A percentile compares a stretch with the other conserved stretches of the same genome.
Conservation (phyloP, 2,797 vertebrate genomes). For the Anguilla obscura region DNA sequence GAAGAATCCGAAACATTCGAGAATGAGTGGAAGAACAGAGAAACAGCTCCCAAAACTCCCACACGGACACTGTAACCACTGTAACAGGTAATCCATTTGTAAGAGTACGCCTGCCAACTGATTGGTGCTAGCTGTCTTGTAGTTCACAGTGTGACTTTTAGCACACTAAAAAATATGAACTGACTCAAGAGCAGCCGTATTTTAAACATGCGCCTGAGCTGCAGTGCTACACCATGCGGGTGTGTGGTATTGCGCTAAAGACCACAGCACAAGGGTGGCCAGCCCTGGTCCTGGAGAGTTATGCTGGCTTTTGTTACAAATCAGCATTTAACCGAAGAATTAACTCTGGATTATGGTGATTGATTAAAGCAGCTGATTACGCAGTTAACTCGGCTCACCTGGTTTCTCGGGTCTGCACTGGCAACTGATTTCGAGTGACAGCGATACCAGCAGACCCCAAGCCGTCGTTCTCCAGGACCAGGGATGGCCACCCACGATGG, state of each 20-base stretch:
- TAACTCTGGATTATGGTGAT: neutral
- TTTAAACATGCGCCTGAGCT: neutral
- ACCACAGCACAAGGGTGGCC: neutral
- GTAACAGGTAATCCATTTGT: neutral
- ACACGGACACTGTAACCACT: neutral
- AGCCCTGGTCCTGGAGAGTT: neutral
- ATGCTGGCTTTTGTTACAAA: neutral
- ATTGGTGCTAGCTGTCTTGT: neutral
- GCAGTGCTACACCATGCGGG: neutral
- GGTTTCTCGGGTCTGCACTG: neutral
- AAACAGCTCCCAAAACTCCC: neutral
- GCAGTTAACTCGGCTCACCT: neutral
- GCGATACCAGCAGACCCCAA: neutral
- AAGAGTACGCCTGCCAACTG: neutral
- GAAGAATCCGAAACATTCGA: neutral
- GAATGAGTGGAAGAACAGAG: neutral
- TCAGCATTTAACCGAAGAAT: neutral
- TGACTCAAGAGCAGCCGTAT: neutral
- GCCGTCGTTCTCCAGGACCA: neutral
- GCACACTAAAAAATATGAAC: neutral
- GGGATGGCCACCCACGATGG: neutral
- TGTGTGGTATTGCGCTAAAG: neutral
- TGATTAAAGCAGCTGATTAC: neutral
- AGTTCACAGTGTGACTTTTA: neutral
- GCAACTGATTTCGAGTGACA: neutral